These are phyloP conservation scores for Pseudomyrmex sp. DNA, from an alignment of 1,140 invertebrate species.

Conservation along the genomic window DNA sequence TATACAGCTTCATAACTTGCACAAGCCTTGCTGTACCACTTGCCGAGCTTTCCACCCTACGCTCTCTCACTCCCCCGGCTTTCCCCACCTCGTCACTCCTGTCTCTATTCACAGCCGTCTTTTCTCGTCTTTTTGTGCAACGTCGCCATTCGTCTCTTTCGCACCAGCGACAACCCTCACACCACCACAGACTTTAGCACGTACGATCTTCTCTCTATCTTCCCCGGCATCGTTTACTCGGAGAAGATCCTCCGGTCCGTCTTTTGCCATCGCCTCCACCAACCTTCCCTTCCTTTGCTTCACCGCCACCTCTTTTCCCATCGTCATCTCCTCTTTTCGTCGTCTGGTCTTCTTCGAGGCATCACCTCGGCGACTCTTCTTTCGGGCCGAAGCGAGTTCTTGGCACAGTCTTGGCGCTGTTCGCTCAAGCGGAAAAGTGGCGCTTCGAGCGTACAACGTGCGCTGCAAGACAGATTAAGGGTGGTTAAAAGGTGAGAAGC, in stretches of 20 bases:
- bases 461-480: slow-evolving; percentile 71
- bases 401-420: slow-evolving; percentile 56
- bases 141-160: slow-evolving; percentile 43
- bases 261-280: slow-evolving; percentile 19
- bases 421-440: slow-evolving; percentile 71
- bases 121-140: slow-evolving; percentile 36
- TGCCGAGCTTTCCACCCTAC: slow-evolving; percentile 22
- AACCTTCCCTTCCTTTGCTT: not conserved
- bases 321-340: not conserved
- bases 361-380: slow-evolving; percentile 16
- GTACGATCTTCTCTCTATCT: slow-evolving; percentile 45
- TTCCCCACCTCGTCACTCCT: not conserved
- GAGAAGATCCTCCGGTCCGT: slow-evolving; percentile 50
- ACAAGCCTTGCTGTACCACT: not conserved
- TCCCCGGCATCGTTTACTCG: slow-evolving; percentile 37
- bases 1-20: slow-evolving; percentile 74
- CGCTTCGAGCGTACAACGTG: slow-evolving; percentile 70
- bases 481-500: slow-evolving; percentile 48
- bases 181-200: slow-evolving; percentile 22
- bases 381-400: slow-evolving; percentile 38
- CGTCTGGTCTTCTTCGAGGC: slow-evolving; percentile 25
- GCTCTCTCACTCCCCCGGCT: not conserved
- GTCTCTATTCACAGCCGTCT: slow-evolving; percentile 30
- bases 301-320: not conserved
- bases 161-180: slow-evolving; percentile 21